Base-by-base conservation (phyloP, 2,888 invertebrate species). In the Norana najaformis region DNA sequence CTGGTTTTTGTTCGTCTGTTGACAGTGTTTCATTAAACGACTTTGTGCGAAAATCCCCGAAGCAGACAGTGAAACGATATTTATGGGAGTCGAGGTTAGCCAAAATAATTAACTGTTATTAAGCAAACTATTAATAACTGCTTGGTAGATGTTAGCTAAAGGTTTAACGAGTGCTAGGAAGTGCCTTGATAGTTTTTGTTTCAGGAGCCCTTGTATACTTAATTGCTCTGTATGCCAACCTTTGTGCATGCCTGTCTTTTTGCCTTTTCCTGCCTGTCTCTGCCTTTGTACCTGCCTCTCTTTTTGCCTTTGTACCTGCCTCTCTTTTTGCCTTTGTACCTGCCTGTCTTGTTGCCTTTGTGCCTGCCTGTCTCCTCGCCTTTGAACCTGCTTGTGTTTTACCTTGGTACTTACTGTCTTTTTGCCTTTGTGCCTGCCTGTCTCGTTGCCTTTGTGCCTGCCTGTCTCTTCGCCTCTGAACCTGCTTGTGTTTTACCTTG, bases 51-150 rank as follows among this genome's bases (percentile, higher is more conserved):
- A 96, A 92, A 95, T 99, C 93, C 96, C 96, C 92, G 96, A 96
- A 34, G 97, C 97, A 91, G 97, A 98, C 93, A 96, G 96, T 93
- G 96, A 96, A 92, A 96, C 96, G 90, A 97, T 99, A 93, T 99
- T 99, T 96, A 97, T 97, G 93, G 97, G 98, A 93, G 97, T 99
- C 93, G 97, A 97, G 96, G 98, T 98, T 95, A 95, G 95, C 93
- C n/a, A 30, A 69, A 69, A n/a, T 16, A 69, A n/a, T 16, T 30
- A n/a, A n/a, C 69, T 13, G 11, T 47, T 47, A 47, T 47, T 47
- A 47, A 53, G 53, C 30, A 30, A 53, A 11, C 11, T 16, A 53
- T 53, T 53, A 11, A n/a, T n/a, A n/a, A 69, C 30, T 69, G 69
- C n/a, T 30, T 69, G 3, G n/a, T 69, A 69, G 30, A 14, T 69